A percentile compares a stretch with the other conserved stretches of the same genome.
Conservation (phyloP, 2,888 invertebrate species). For the Andrena trimmerana region DNA sequence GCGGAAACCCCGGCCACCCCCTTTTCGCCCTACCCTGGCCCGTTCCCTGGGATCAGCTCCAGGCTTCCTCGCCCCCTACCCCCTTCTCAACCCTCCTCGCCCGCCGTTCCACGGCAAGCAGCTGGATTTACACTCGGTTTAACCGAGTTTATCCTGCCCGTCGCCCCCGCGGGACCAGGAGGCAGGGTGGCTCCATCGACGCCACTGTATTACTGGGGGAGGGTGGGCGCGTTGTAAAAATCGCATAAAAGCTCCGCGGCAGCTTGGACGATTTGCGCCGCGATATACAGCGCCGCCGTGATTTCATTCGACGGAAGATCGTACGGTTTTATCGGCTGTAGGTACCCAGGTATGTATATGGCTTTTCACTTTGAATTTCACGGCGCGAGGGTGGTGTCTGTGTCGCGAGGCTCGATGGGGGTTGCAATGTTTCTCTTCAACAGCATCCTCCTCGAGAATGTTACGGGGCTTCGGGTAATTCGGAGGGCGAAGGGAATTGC, state of each 20-base stretch:
- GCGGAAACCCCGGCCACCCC: slow-evolving; percentile 68
- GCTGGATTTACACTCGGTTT: slow-evolving; percentile 67
- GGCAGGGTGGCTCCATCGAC: slow-evolving; percentile 45
- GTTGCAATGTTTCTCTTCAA: too few relatives aligned
- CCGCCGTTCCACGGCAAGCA: slow-evolving; percentile 3
- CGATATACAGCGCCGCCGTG: slow-evolving; percentile 42
- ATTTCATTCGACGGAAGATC: slow-evolving; percentile 36
- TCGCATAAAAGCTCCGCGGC: slow-evolving; percentile 71
- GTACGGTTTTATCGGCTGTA: not conserved
- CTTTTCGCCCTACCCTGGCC: slow-evolving; percentile 46
- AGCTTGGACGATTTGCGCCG: slow-evolving; percentile 68
- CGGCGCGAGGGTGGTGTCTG: not conserved
- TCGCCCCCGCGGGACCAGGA: slow-evolving; percentile 10
- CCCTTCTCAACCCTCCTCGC: slow-evolving; percentile 20
- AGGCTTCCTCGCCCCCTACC: slow-evolving; percentile 42
- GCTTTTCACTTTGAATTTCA: not conserved
- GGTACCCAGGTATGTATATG: too few relatives aligned
- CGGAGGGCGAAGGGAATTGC: too few relatives aligned
- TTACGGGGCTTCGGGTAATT: too few relatives aligned
- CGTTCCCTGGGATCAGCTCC: slow-evolving; percentile 65
- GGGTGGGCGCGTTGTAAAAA: slow-evolving; percentile 67
- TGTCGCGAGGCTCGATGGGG: not conserved
- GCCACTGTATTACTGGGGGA: slow-evolving; percentile 66
- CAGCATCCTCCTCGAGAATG: too few relatives aligned
- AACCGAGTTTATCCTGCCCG: slow-evolving; percentile 48